Evolutionary conservation across 92 coral and sea anemone genomes (phyloP).

Genomic region (Actinernus sp.): DNA sequence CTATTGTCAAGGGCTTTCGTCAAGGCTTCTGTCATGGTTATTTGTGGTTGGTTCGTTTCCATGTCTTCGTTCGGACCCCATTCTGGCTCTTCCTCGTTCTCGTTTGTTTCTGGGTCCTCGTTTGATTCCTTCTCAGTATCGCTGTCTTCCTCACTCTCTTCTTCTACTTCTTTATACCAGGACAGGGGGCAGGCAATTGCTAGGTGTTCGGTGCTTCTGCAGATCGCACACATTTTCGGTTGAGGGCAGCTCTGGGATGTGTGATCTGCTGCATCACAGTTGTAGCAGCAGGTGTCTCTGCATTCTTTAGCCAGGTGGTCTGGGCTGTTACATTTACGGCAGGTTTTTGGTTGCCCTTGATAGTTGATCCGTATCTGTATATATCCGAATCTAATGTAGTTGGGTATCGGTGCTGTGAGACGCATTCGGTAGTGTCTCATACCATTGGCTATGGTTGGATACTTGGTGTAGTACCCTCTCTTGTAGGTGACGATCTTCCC

Average conservation of each 20-base stretch:
- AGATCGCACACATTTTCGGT: background rate
- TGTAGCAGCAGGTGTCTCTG: background rate
- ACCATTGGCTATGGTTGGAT: background rate
- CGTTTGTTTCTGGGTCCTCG: too few species aligned
- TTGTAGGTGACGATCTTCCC: background rate
- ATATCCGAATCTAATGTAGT: background rate
- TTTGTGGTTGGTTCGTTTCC: background rate
- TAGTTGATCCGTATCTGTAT: background rate
- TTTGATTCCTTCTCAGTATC: too few species aligned
- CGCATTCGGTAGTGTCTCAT: background rate
- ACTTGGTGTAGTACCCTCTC: background rate
- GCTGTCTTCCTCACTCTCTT: too few species aligned
- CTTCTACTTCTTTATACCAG: too few species aligned
- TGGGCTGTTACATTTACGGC: background rate
- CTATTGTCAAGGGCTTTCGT: too few species aligned
- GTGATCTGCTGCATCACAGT: constrained; percentile 36
- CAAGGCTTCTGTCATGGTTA: too few species aligned
- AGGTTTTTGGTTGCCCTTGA: constrained; percentile 5
- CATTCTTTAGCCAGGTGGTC: constrained; percentile 25
- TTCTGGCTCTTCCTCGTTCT: too few species aligned
- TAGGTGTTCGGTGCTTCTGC: background rate
- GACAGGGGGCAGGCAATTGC: background rate
- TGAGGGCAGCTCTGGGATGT: background rate
- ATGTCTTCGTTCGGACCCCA: background rate
- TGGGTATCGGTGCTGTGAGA: background rate